Base-by-base conservation (phyloP, 2,113 vertebrate species). In the Campylorhamphus procurvoides region DNA sequence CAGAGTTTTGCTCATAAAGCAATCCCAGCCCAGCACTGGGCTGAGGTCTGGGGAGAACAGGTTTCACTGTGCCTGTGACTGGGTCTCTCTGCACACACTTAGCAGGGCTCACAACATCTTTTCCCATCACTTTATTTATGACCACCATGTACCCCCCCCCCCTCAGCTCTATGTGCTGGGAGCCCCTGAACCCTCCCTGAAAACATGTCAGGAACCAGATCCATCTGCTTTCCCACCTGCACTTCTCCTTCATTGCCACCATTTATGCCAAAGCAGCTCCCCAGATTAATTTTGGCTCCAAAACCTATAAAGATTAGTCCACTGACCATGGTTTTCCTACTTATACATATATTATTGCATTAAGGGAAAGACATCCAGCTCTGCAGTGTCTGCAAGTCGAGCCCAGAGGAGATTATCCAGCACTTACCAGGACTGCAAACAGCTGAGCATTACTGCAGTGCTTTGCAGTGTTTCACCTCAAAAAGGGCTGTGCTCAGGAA, bases 321-420 rank as follows among this genome's bases (percentile, higher is more conserved):
- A 56, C 37, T 60, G 52, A 33, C 69, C 50, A 29, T 19, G 66
- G 18, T 72, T 93, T 93, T 72, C 78, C 90, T 74, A n/a, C 60
- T 78, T 31, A 82, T 20, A 44, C 58, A 56, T 91, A 89, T 91
- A 93, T 91, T 89, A 87, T 91, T 91, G 52, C 77, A 35, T 87
- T 89, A 78, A 68, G 74, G 63, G 58, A 75, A 96, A 78, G 74
- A 37, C 60, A 93, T 87, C 69, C 0, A 4, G 62, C 90, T 91
- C 90, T 95, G 95, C 84, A 78, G 73, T 47, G 42, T 22, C 80
- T 91, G 90, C 87, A 67, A 50, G 71, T 44, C 1, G 6, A 96
- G 27, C 44, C 77, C 81, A 87, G 76, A 71, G 33, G 13, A 91
- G 89, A 84, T 94, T 89, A 84, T 71, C 84, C 73, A 75, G 37